These are phyloP conservation scores for Amblyopsis rosae DNA, from an alignment of 2,113 vertebrate species.

Conservation along the genomic window DNA sequence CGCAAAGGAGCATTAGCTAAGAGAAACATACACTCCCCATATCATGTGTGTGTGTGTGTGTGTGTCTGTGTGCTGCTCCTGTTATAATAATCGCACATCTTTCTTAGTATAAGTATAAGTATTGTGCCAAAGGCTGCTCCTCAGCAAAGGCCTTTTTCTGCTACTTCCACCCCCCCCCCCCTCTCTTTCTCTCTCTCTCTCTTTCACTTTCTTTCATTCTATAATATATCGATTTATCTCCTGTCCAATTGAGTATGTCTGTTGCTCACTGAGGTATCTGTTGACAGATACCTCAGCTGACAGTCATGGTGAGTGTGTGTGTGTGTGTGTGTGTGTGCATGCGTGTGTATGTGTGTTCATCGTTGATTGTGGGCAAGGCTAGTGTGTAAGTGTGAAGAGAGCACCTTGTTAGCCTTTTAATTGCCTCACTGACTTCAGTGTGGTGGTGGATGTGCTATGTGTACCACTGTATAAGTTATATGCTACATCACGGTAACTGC, in stretches of 20 bases:
- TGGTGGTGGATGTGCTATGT: slow-evolving; percentile 24
- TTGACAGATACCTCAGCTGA: slow-evolving; percentile 59
- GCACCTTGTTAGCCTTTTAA: slow-evolving; percentile 39
- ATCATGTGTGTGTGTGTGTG: slow-evolving; percentile 9
- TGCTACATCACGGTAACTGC: background rate
- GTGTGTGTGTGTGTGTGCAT: slow-evolving; percentile 41
- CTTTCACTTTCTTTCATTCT: slow-evolving; percentile 8
- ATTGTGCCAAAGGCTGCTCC: slow-evolving; percentile 57
- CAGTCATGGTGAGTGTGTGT: slow-evolving; percentile 59
- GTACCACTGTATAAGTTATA: background rate
- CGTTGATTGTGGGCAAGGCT: background rate
- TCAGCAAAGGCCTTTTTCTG: slow-evolving; percentile 60
- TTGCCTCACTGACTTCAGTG: slow-evolving; percentile 30
- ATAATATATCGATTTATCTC: slow-evolving; percentile 18
- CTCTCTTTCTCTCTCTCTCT: slow-evolving; percentile 28
- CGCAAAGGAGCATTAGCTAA: slow-evolving; percentile 72
- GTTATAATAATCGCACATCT: slow-evolving; percentile 41
- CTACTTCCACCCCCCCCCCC: slow-evolving; percentile 50
- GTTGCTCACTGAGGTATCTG: slow-evolving; percentile 38
- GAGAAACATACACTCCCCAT: slow-evolving; percentile 49
- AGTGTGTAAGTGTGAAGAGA: slow-evolving; percentile 30
- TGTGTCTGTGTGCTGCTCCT: slow-evolving; percentile 40
- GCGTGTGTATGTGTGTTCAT: slow-evolving; percentile 33
- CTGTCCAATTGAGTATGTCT: slow-evolving; percentile 3
- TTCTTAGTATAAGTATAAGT: slow-evolving; percentile 45